Evolutionary conservation across 1,140 invertebrate species (phyloP), one percentile per base, ranked within the genome.

Genomic region (Limonius californicus): DNA sequence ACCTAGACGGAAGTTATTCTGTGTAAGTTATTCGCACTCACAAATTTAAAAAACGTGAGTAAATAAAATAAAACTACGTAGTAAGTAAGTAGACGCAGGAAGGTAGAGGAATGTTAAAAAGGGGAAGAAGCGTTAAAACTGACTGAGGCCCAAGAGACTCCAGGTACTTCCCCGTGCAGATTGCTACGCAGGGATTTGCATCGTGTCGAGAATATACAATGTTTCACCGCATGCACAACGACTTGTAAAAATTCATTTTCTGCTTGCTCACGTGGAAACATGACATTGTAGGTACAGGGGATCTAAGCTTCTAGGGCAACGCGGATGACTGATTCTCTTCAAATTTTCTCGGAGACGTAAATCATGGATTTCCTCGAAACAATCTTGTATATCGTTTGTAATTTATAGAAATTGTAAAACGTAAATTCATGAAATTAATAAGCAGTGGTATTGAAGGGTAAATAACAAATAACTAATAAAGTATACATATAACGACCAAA

Each of bases 171-270:
- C 42, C 35, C 19, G 42, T 57, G 39, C 54, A 62, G 60, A 62
- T 57, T 62, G 54, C 42, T 55, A 62, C 54, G 60, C 60, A 57
- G 60, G 60, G 60, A 62, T 62, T 62, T 62, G 19, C 39, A 27
- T 23, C 60, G 60, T 62, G 60, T 39, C 14, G 4, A 14, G 60
- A 62, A 62, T 62, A 8, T 43, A 4, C 9, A 61, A 61, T 42
- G 14, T 61, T 61, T 43, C 43, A 14, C 54, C 19, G 16, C 16
- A 50, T 50, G 20, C 45, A 50, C 35, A 19, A 21, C 45, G 20
- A 50, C n/a, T 50, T 50, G 20, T 19, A 50, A 50, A 21, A 50
- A 50, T 50, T 50, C 45, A 50, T 50, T 50, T 50, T 21, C 45
- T 50, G 35, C 35, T 50, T 19, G 20, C 45, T 50, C 45, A 50